Base-by-base conservation (phyloP, 2,797 vertebrate genomes). In the Melopsittacus undulatus region DNA sequence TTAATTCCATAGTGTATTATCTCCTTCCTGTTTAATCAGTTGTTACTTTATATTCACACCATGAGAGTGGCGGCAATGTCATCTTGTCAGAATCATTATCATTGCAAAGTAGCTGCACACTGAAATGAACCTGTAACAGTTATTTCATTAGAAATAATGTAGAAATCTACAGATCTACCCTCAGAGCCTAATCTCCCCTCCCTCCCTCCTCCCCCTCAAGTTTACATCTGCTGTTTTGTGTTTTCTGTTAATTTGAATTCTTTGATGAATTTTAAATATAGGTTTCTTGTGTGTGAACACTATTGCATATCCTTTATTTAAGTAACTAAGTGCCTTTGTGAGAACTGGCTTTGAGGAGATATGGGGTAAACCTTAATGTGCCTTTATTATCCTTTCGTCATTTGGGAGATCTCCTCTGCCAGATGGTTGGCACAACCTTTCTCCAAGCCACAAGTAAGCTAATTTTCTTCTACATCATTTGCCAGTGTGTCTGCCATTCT, bases 11-110 rank as follows among this genome's bases (percentile, higher is more conserved):
- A 69, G 57, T 66, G 45, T 75, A 49, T 94, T 67, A 92, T 79
- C 36, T 81, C 64, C 52, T 89, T 66, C 68, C 11, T 91, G 9
- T 82, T 96, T 95, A 96, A 92, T 85, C 38, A 81, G 49, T 87
- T 95, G 66, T 85, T 92, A 79, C 29, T 95, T 88, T 84, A 77
- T 93, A 95, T 32, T 74, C 83, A 87, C 29, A 85, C 90, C 67
- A 67, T 10, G 34, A 89, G 32, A 95, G 89, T 45, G 27, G 29
- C 42, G 26, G 29, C 43, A 87, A 51, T 0, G 2, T 61, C 36
- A 43, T 81, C 45, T 88, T 77, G 43, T 34, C 32, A 79, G 34
- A 87, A 63, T 91, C 51, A 57, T 64, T 66, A 63, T 63, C 32
- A 54, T 18, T 80, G 72, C 32, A 75, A 83, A 69, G 34, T 24